These are phyloP conservation scores for Opisthocomus hoazin DNA, from an alignment of 2,113 vertebrate genomes.

Conservation along the genomic window DNA sequence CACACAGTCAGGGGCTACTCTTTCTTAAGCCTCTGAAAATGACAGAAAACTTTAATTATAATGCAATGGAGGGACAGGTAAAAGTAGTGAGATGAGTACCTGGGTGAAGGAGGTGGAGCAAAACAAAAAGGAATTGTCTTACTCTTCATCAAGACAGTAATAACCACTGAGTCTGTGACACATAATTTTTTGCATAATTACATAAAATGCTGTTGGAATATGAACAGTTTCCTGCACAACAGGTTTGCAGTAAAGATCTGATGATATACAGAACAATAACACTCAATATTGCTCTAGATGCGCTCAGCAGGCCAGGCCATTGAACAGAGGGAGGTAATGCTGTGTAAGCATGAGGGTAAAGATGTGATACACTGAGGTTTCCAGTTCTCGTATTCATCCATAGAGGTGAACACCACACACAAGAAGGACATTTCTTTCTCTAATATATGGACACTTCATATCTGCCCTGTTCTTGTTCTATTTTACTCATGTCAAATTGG, in stretches of 20 bases:
- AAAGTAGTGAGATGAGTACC: background rate
- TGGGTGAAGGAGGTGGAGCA: background rate
- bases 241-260: background rate
- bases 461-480: background rate
- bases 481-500: background rate
- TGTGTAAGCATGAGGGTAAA: background rate
- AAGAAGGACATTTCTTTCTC: background rate
- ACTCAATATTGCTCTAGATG: background rate
- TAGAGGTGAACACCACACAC: background rate
- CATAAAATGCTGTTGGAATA: background rate
- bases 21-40: background rate
- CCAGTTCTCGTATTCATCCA: fast-evolving
- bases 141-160: background rate
- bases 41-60: background rate
- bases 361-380: too few relatives aligned
- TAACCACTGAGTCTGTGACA: fast-evolving
- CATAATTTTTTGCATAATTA: background rate
- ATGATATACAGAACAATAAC: background rate
- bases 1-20: too few relatives aligned
- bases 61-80: background rate
- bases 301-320: background rate
- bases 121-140: background rate
- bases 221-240: background rate
- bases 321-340: background rate
- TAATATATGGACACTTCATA: background rate